Base-by-base conservation (phyloP, 2,797 vertebrate genomes). In the Clarias laeviceps region DNA sequence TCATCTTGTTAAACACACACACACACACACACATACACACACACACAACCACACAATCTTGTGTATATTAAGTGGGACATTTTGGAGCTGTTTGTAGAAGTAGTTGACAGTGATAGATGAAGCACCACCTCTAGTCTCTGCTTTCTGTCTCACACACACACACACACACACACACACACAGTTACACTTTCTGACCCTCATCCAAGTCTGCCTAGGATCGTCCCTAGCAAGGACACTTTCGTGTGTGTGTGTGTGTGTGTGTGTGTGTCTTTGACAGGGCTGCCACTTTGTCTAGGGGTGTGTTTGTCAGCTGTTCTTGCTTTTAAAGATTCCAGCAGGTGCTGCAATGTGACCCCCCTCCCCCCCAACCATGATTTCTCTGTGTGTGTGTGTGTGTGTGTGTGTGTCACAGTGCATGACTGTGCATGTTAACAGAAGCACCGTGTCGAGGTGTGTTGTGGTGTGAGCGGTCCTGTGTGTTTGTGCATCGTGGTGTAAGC, bases 241-340 rank as follows among this genome's bases (percentile, higher is more conserved):
- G 50, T 56, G 32, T 24, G 69, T 84, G 40, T 84, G 62, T 69
- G 74, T 79, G 54, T 56, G 56, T 22, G 59, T 77, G 61, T 77
- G 40, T 34, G 14, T 12, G n/a, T 68, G 45, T 78, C 4, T 22
- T 5, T 72, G 66, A 83, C 83, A 83, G 83, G 82, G 84, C 87
- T 86, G 80, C 81, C 78, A 17, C 76, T 61, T 80, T 87, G 86
- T 84, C 82, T 80, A 62, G 29, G 72, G 57, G 74, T 78, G 86
- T 88, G 91, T 93, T 92, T 93, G 92, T 94, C 94, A 96, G 94
- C 94, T 95, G 95, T 92, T 91, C 87, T 86, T 86, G 84, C 68
- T 56, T 66, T 94, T 93, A 94, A 94, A 91, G 90, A 93, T 93
- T 91, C 87, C 93, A 94, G 93, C 95, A 96, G 95, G 94, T 96